Percentiles rank a stretch among this genome's conserved stretches.
Evolutionary conservation across 2,888 invertebrate genomes (phyloP).

Genomic region (Gryllus longicercus): DNA sequence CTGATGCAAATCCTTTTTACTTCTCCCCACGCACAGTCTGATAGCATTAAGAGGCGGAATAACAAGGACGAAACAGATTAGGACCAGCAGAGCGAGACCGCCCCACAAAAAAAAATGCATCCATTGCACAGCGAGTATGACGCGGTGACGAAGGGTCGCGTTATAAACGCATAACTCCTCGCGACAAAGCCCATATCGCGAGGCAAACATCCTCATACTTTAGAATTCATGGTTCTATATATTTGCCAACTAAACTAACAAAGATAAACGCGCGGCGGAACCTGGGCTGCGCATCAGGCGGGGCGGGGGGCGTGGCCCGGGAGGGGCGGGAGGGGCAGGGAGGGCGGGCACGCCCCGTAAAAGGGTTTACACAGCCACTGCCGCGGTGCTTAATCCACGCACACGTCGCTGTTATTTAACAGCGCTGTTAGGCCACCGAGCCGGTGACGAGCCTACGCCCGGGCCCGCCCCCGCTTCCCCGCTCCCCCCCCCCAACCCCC

Average conservation of each 20-base stretch:
- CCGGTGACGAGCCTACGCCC: neutral
- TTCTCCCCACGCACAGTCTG: too few species aligned
- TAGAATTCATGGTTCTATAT: slow-evolving; percentile 28
- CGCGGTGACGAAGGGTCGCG: neutral
- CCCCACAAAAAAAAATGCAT: neutral
- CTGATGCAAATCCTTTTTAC: too few species aligned
- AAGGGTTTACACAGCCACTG: neutral
- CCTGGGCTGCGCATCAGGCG: neutral
- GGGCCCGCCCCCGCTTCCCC: neutral
- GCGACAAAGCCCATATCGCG: neutral
- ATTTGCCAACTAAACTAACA: slow-evolving; percentile 29
- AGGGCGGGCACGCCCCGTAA: neutral
- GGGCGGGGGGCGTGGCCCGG: neutral
- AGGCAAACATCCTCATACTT: slow-evolving; percentile 21
- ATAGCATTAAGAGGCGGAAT: neutral
- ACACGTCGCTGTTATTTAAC: slow-evolving; percentile 20
- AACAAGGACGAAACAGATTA: slow-evolving; percentile 17
- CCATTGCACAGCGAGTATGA: neutral
- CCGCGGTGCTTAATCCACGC: neutral
- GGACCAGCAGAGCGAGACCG: neutral
- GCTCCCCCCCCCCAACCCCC: neutral
- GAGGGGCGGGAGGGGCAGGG: neutral
- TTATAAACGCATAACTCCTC: slow-evolving; percentile 10
- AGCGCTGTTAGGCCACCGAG: neutral
- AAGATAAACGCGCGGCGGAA: slow-evolving; percentile 22